Base-by-base conservation (phyloP, 2,888 invertebrate species). In the Bruchidius siliquastri region DNA sequence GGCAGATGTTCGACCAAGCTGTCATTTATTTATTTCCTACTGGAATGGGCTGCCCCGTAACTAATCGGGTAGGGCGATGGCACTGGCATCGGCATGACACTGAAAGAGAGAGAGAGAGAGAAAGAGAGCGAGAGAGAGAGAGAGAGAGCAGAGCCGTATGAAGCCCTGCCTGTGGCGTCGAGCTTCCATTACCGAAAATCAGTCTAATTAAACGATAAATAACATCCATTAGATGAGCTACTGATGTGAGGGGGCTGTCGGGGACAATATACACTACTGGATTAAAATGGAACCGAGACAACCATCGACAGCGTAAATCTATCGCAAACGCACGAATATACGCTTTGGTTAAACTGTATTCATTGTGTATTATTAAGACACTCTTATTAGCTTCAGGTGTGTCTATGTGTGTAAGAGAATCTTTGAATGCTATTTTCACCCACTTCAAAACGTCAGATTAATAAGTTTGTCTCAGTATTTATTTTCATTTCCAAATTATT, bases 141-240 rank as follows among this genome's bases (percentile, higher is more conserved):
- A 6, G 30, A 30, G 30, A 30, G 3, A 30, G 30, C 8, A 30
- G 8, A 30, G 3, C 30, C 4, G 30, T 30, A 30, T 30, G 8
- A 8, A 3, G n/a, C 3, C 26, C 26, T 26, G 26, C 26, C 26
- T 26, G 26, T 8, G 13, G 49, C 49, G 49, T 71, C 68, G 26
- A 21, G 21, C 21, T 18, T 73, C 21, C 70, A 68, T 67, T 67
- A 70, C 66, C 71, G 71, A 71, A 73, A 70, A 70, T 73, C 73
- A 21, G 73, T 73, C 71, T 73, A 73, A 73, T 73, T 73, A 73
- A 73, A 73, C 73, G 67, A 73, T 73, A 73, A 73, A 73, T 73
- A 73, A 67, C 67, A 67, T 30, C 73, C 70, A 70, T 67, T 70
- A 73, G 68, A 70, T 49, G 49, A 49, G 49, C 49, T 49, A 49